Evolutionary conservation across 1,140 invertebrate genomes (phyloP), one percentile per base, ranked within the genome.

Genomic region (Epicauta chinensis): DNA sequence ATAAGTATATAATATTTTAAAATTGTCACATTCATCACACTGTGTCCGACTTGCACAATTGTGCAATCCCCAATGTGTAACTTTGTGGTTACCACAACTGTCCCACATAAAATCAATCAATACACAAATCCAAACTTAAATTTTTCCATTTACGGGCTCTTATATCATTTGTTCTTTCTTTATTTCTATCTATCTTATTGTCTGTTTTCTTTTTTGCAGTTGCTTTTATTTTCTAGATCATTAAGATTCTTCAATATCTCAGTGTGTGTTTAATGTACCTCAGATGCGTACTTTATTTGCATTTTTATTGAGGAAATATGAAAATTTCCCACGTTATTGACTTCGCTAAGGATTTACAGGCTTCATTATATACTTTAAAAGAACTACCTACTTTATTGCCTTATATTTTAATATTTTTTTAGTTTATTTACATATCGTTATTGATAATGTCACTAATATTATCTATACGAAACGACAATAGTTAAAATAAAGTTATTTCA

Each of bases 231-330:
- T 45, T 34, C 42, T 17, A 13, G 34, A 29, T 37, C 38, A 37
- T 47, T 47, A 47, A 47, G 16, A 47, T 47, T 37, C 45, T 47
- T 47, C 36, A 47, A 47, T 47, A 47, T 38, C 35, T 23, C 45
- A 47, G 45, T 47, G 45, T 46, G 43, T 47, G 45, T 38, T 47
- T 47, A 47, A 47, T 47, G 45, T 47, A 47, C 45, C 45, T 47
- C 45, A 38, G 45, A 47, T 47, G 45, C 45, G 45, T 47, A 47
- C 34, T 34, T 47, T 47, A 47, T 47, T 47, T 37, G 45, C 45
- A 47, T 47, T 47, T 47, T 47, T 47, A 47, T 47, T 47, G 45
- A 47, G 45, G 16, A 47, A 47, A 47, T 47, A 47, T 47, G 45
- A 47, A 47, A 47, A 47, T 47, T 35, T 47, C 30, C 34, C 16